A percentile compares a stretch with the other conserved stretches of the same genome.
Conservation (phyloP, 2,797 vertebrate genomes). For the Catostomus latipinnis region DNA sequence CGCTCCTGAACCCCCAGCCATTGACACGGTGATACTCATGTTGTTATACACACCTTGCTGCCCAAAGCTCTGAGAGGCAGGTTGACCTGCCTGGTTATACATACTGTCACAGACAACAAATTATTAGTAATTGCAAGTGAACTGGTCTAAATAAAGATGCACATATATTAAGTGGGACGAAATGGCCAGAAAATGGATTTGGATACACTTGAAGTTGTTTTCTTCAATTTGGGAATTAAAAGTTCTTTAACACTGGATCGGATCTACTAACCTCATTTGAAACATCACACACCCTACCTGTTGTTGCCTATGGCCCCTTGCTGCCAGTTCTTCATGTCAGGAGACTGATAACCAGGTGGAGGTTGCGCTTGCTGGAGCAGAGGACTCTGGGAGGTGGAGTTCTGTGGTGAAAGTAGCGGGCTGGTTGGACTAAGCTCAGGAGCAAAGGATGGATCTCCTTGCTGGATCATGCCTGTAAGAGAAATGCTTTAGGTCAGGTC, state of each 20-base stretch:
- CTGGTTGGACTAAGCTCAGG: constrained; percentile 89
- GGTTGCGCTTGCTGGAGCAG: constrained; percentile 88
- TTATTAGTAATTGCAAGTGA: not conserved
- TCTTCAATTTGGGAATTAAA: too few relatives aligned
- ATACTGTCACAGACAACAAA: constrained; percentile 65
- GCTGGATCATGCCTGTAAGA: constrained; percentile 85
- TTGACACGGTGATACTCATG: constrained; percentile 98
- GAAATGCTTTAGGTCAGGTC: not conserved
- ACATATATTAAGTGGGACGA: too few relatives aligned
- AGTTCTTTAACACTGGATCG: too few relatives aligned
- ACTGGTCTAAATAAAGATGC: not conserved
- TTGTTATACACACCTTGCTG: constrained; percentile 97
- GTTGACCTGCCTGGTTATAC: constrained; percentile 84
- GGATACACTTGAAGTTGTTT: too few relatives aligned
- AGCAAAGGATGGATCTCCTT: constrained; percentile 84
- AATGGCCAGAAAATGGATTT: too few relatives aligned
- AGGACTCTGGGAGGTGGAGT: constrained; percentile 88
- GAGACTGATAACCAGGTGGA: constrained; percentile 88
- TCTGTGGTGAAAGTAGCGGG: constrained; percentile 89
- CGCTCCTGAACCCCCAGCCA: constrained; percentile 86
- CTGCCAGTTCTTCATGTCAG: constrained; percentile 94
- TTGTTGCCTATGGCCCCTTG: constrained; percentile 83
- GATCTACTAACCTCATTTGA: not conserved
- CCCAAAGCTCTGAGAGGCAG: constrained; percentile 73
- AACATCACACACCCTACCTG: constrained; percentile 72